A percentile compares a stretch with the other conserved stretches of the same genome.
Evolutionary conservation across 2,888 invertebrate species (phyloP).

Genomic region (Alitta virens): DNA sequence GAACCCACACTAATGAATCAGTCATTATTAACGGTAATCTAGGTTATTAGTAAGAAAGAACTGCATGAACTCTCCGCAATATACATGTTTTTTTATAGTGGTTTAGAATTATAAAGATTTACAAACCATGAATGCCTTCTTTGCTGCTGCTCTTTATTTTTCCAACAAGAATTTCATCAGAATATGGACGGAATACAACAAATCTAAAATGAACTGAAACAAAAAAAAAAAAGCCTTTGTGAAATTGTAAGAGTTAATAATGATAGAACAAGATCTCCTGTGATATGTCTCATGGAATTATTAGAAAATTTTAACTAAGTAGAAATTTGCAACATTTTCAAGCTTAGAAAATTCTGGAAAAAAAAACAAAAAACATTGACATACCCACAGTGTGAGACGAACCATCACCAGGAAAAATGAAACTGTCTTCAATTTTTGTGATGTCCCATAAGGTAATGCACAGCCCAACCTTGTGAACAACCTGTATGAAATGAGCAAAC

Average conservation of each 20-base stretch:
- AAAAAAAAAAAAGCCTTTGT: slow-evolving; percentile 19
- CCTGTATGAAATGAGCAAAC: slow-evolving; percentile 64
- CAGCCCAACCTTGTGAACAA: slow-evolving; percentile 88
- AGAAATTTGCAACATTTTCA: not conserved
- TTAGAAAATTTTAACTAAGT: not conserved
- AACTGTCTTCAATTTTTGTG: slow-evolving; percentile 82
- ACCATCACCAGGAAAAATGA: slow-evolving; percentile 92
- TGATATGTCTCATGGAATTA: no score
- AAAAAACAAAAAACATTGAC: slow-evolving; percentile 4
- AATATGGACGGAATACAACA: slow-evolving; percentile 89
- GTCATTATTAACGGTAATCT: no score
- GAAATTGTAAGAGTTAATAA: no score
- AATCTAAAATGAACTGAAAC: slow-evolving; percentile 78
- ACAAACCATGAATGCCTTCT: slow-evolving; percentile 76
- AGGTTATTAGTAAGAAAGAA: no score
- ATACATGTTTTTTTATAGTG: no score
- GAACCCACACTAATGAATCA: no score
- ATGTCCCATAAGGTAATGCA: slow-evolving; percentile 93
- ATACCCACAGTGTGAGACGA: slow-evolving; percentile 78
- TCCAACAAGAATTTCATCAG: slow-evolving; percentile 90
- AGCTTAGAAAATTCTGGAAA: no score
- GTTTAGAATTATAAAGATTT: no score
- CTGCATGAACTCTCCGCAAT: no score
- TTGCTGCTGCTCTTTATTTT: slow-evolving; percentile 87
- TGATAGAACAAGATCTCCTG: no score